Evolutionary conservation across 2,888 invertebrate species (phyloP).

Genomic region (Tuta absoluta): DNA sequence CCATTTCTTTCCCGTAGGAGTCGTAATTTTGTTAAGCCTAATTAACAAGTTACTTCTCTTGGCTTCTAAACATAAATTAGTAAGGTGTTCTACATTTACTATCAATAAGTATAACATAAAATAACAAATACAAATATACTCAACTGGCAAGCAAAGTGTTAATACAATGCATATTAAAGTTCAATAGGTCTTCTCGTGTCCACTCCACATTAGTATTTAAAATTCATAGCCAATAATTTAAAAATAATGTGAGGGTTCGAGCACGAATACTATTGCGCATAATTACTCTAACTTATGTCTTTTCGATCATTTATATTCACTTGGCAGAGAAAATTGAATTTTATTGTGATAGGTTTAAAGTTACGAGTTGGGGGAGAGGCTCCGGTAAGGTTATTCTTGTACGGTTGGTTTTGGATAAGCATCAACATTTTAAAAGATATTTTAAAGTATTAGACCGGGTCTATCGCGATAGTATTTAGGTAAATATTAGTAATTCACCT

Average conservation of each 20-base stretch:
- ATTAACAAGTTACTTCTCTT: too few species aligned
- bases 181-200: constrained; percentile 22
- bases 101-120: too few species aligned
- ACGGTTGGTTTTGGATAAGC: too few species aligned
- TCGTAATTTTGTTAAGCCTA: too few species aligned
- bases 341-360: constrained; percentile 47
- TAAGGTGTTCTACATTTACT: too few species aligned
- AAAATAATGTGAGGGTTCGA: constrained; percentile 52
- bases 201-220: constrained; percentile 21
- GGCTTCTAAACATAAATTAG: too few species aligned
- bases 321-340: constrained; percentile 44
- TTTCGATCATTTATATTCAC: constrained; percentile 41
- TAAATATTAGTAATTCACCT: too few species aligned
- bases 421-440: too few species aligned
- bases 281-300: constrained; percentile 73
- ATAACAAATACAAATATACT: neutral
- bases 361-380: constrained; percentile 46
- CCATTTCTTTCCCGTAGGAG: too few species aligned
- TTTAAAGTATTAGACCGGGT: too few species aligned
- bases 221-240: constrained; percentile 47
- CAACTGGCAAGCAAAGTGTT: neutral
- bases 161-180: constrained; percentile 7
- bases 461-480: too few species aligned
- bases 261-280: constrained; percentile 68
- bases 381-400: constrained; percentile 37